phyloP scores from a whole-genome alignment of 2,797 vertebrate genomes.

The Poliocrania exsul region DNA sequence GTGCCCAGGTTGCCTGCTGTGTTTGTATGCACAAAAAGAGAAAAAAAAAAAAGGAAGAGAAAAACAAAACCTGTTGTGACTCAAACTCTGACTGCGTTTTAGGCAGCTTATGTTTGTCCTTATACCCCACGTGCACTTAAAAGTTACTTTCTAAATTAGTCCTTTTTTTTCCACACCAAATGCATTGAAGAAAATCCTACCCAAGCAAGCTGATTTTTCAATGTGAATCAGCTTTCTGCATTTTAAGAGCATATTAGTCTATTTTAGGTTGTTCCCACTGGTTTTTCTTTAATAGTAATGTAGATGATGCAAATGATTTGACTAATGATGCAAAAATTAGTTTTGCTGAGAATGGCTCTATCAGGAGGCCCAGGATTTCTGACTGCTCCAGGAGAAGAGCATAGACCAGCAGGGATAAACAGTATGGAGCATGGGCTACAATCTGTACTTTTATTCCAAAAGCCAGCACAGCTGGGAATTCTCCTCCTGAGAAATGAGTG shows the following conservation, averaged over 20 bases:
- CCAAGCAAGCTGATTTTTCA: slow-evolving; percentile 47
- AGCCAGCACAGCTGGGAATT: not conserved
- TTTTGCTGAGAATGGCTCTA: slow-evolving; percentile 11
- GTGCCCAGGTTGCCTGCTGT: slow-evolving; percentile 21
- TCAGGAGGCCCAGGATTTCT: not conserved
- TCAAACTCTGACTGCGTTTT: slow-evolving; percentile 42
- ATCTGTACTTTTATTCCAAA: not conserved
- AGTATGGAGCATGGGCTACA: not conserved
- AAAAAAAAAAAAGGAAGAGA: not conserved
- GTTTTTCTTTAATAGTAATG: not conserved
- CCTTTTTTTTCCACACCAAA: not conserved
- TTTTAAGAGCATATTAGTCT: slow-evolving; percentile 29
- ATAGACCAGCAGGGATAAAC: not conserved
- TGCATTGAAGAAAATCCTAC: slow-evolving; percentile 23
- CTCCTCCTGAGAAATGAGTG: not conserved
- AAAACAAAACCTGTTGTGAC: not conserved
- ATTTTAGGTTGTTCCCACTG: not conserved
- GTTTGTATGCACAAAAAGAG: not conserved
- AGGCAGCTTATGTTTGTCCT: slow-evolving; percentile 43
- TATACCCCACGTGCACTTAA: slow-evolving; percentile 28
- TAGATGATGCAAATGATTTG: not conserved
- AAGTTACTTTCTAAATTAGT: slow-evolving; percentile 53
- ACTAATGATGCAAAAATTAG: not conserved
- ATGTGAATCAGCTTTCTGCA: not conserved
- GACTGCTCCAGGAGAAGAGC: slow-evolving; percentile 10